Evolutionary conservation across 1,140 invertebrate genomes (phyloP), one percentile per base, ranked within the genome.

Genomic region (Tachypleus tridentatus): DNA sequence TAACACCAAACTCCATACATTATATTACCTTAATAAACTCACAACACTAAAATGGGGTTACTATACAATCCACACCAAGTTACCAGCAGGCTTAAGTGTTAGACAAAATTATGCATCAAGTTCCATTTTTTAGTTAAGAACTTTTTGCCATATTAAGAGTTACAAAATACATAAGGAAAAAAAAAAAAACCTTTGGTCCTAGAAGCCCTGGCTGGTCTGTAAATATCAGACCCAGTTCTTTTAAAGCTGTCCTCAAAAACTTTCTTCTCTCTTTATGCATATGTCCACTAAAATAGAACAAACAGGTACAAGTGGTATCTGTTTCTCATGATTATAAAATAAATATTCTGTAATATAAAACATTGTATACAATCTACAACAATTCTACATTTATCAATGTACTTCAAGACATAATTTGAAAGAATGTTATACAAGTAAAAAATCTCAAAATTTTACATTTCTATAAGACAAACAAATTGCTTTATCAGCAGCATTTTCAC

Each of bases 141-240:
- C 61, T 53, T 62, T 53, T 53, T 62, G n/a, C 51, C 3, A 51
- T 51, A 53, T 51, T 53, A 51, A 62, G 52, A 47, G 61, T 64
- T 29, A 29, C 29, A 29, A 29, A 29, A 0, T 29, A 29, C 29
- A 9, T n/a, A 61, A 49, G 49, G 61, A 54, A 65, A 61, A 58
- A 60, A 49, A 56, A 49, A 10, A 66, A 57, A 64, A 81, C 80
- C 78, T 98, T 98, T 6, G 95, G 95, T 2, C 96, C 97, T 10
- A 99, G 78, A 6, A 99, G 79, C 5, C 97, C 97, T 11, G 97
- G 97, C 75, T 99, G 95, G 80, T 99, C 97, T 9, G 93, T 92
- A 70, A 99, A 85, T 67, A 99, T 92, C 5, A 98, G 80, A 8
- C 89, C 91, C 65, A 99, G 77, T 79, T 99, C 97, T 77, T 96